Conservation (phyloP, 2,888 invertebrate genomes). For the Fragum whitleyi region DNA sequence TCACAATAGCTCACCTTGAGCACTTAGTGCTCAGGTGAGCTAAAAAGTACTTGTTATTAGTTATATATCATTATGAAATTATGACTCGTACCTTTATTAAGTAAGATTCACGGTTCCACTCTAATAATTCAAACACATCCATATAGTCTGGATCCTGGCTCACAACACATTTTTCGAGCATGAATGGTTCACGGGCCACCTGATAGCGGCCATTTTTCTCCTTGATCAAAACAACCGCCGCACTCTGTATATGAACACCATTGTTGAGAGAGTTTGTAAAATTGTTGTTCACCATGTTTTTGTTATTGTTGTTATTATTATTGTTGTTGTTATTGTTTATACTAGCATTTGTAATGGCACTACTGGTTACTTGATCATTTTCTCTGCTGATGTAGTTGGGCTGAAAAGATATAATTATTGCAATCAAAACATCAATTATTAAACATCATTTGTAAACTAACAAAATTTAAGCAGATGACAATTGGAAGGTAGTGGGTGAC, state of each 20-base stretch:
- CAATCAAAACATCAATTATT: too few relatives aligned
- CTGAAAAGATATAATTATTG: constrained; percentile 6
- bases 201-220: constrained; percentile 96
- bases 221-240: constrained; percentile 93
- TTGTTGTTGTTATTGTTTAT: constrained; percentile 30
- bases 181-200: constrained; percentile 93
- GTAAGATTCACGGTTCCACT: constrained; percentile 96
- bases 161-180: constrained; percentile 95
- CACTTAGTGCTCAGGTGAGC: too few relatives aligned
- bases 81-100: constrained; percentile 97
- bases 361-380: constrained; percentile 9
- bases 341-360: not conserved
- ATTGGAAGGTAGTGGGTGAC: too few relatives aligned
- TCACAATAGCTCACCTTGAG: too few relatives aligned
- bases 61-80: too few relatives aligned
- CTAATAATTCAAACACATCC: constrained; percentile 97
- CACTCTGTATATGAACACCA: constrained; percentile 90
- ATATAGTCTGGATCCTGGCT: constrained; percentile 95
- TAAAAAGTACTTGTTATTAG: too few relatives aligned
- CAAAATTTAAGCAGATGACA: too few relatives aligned
- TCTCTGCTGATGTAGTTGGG: constrained; percentile 7
- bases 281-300: constrained; percentile 24
- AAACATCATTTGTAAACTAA: too few relatives aligned
- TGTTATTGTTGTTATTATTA: constrained; percentile 30
- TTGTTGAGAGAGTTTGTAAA: constrained; percentile 41